Evolutionary conservation across 2,797 vertebrate species (phyloP), one percentile per base, ranked within the genome.

Genomic region (Glyptemys insculpta): DNA sequence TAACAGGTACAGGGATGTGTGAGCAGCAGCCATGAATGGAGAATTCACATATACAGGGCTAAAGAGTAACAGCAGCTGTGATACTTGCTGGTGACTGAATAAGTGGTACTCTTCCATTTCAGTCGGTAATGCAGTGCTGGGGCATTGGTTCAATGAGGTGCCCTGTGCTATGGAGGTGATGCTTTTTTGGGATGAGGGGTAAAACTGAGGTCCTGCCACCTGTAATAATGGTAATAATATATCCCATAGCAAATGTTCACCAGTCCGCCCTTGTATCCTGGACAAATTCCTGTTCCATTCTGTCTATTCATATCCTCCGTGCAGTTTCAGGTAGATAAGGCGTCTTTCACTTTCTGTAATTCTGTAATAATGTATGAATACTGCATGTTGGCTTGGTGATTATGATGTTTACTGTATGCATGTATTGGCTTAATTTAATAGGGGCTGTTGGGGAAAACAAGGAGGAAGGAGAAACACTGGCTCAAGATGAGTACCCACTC

Each of bases 341-440:
- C 57, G 80, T 79, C 47, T 34, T 92, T 85, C 14, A 8, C 27
- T 83, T 92, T 18, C 76, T 90, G 44, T 41, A 49, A 53, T 25
- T 89, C 91, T 91, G 88, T 72, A 95, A 92, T 93, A 96, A 95
- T 94, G 84, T 83, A 84, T 86, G 85, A 78, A 44, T 85, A 88
- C 87, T 96, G 89, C 93, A 96, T 93, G 88, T 85, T 82, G 89
- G 85, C 0, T 1, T 74, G 82, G 89, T 96, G 93, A 88, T 87
- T 65, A 47, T 72, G 83, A 80, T 50, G 83, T 93, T 95, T 95
- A 91, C 83, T 88, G 83, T 96, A 95, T 94, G 91, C 94, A 79
- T 83, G 79, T 65, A 1, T 80, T 92, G 62, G 59, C 91, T 96
- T 91, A 81, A 78, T 41, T 95, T 89, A 96, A 89, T 72, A 56